phyloP scores from a whole-genome alignment of 2,113 vertebrate genomes.

The Sterna hirundo region DNA sequence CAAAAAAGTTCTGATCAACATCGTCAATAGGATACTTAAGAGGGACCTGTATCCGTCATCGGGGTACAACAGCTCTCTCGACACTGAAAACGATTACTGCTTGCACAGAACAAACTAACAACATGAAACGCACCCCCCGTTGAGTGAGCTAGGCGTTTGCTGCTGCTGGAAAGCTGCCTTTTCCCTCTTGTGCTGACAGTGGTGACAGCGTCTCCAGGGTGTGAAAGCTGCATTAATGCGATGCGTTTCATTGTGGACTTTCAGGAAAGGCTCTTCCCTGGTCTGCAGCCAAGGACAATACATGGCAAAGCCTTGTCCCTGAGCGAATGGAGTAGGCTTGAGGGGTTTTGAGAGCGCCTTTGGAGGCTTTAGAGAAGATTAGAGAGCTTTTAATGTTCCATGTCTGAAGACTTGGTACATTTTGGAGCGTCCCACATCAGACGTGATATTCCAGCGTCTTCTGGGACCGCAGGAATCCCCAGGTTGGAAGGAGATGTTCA shows the following conservation, averaged over 20 bases:
- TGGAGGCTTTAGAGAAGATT: not conserved
- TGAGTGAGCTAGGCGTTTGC: not conserved
- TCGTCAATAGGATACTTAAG: conserved; percentile 71
- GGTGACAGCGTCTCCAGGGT: not conserved
- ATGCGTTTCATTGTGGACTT: not conserved
- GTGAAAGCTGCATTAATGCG: not conserved
- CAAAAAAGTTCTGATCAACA: conserved; percentile 76
- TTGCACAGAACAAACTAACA: conserved; percentile 70
- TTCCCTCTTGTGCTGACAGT: not conserved
- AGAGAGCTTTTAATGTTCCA: not conserved
- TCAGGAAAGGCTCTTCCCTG: not conserved
- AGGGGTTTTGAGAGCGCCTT: not conserved
- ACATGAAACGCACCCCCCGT: not conserved
- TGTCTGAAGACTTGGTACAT: not conserved
- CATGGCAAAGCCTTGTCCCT: not conserved
- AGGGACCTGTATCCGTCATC: conserved; percentile 73
- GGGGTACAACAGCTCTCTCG: conserved; percentile 75
- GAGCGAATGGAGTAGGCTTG: not conserved
- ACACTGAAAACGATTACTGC: conserved; percentile 75
- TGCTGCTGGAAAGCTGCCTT: conserved; percentile 14
- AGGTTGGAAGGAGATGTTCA: not conserved
- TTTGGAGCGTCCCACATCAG: not conserved
- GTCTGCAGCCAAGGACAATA: not conserved
- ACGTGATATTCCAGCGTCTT: not conserved
- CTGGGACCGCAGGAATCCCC: not conserved